Percentiles rank a stretch among this genome's conserved stretches.
Evolutionary conservation across 1,140 invertebrate species (phyloP).

Genomic region (Aethina tumida): DNA sequence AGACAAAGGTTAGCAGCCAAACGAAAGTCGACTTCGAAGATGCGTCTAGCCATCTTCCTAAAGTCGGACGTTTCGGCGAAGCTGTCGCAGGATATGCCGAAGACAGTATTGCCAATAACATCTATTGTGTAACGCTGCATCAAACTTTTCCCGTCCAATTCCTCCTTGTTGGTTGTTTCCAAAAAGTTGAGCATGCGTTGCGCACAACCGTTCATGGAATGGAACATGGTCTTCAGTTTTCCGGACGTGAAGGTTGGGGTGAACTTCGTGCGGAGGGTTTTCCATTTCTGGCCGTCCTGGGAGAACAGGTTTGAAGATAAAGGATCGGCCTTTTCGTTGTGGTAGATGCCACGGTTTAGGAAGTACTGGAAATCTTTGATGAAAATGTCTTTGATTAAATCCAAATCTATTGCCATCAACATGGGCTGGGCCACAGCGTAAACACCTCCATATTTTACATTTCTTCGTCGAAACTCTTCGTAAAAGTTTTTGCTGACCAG

Average conservation of each 20-base stretch:
- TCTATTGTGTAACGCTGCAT: no score
- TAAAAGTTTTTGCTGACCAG: no score
- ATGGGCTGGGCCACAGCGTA: slow-evolving; percentile 14
- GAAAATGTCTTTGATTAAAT: slow-evolving; percentile 38
- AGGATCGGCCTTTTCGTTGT: slow-evolving; percentile 36
- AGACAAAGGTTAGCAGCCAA: no score
- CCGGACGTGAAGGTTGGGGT: neutral
- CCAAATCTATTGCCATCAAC: slow-evolving; percentile 35
- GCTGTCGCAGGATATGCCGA: no score
- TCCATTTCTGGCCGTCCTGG: neutral
- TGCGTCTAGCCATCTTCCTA: no score
- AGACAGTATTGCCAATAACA: no score
- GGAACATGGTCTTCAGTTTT: slow-evolving; percentile 3
- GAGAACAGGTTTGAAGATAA: slow-evolving; percentile 35
- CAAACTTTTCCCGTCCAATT: no score
- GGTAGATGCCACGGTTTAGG: slow-evolving; percentile 34
- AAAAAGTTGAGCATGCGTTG: slow-evolving; percentile 1
- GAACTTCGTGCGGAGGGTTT: neutral
- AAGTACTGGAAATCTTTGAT: slow-evolving; percentile 41
- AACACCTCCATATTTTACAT: slow-evolving; percentile 20
- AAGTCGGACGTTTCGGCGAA: no score
- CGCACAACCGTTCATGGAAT: neutral
- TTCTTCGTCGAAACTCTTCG: no score
- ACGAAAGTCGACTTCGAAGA: no score
- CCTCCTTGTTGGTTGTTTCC: no score